A percentile compares a stretch with the other conserved stretches of the same genome.
phyloP scores from a whole-genome alignment of 1,140 invertebrate species.

The Acyrthosiphon pisum region DNA sequence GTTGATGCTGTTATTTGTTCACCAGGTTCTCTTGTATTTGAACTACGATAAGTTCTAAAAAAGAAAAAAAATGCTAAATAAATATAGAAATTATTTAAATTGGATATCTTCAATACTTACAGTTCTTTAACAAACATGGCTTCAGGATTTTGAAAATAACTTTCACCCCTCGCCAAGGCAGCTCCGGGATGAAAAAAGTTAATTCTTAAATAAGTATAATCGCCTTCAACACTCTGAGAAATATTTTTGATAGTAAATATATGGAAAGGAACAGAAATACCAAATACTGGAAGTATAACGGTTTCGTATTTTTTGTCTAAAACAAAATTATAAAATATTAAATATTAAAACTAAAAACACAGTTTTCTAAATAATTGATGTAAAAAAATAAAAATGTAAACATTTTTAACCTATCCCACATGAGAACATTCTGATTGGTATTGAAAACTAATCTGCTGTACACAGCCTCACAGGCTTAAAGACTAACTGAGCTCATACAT shows the following conservation, averaged over 20 bases:
- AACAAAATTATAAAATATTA: slow-evolving; percentile 61
- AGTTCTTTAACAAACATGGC: slow-evolving; percentile 98
- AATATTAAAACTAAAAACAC: neutral
- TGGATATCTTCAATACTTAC: slow-evolving; percentile 68
- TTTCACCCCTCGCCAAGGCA: slow-evolving; percentile 91
- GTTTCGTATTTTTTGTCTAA: slow-evolving; percentile 96
- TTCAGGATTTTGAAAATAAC: slow-evolving; percentile 89
- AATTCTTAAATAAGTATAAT: slow-evolving; percentile 97
- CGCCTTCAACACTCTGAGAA: slow-evolving; percentile 96
- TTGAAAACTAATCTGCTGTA: neutral
- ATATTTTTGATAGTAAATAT: slow-evolving; percentile 99
- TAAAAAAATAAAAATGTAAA: neutral
- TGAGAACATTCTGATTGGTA: neutral
- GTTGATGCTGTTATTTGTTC: slow-evolving; percentile 93
- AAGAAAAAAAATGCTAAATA: slow-evolving; percentile 23
- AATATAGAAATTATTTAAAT: slow-evolving; percentile 46
- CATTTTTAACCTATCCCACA: neutral
- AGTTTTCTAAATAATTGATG: neutral
- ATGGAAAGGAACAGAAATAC: slow-evolving; percentile 95
- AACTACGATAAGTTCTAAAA: slow-evolving; percentile 92
- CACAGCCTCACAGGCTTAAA: neutral
- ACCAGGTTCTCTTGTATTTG: slow-evolving; percentile 97
- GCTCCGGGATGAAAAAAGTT: slow-evolving; percentile 99
- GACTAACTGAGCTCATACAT: neutral
- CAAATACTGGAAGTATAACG: slow-evolving; percentile 95